Evolutionary conservation across 1,140 invertebrate genomes (phyloP), one percentile per base, ranked within the genome.

Genomic region (Drosophila oshimai): DNA sequence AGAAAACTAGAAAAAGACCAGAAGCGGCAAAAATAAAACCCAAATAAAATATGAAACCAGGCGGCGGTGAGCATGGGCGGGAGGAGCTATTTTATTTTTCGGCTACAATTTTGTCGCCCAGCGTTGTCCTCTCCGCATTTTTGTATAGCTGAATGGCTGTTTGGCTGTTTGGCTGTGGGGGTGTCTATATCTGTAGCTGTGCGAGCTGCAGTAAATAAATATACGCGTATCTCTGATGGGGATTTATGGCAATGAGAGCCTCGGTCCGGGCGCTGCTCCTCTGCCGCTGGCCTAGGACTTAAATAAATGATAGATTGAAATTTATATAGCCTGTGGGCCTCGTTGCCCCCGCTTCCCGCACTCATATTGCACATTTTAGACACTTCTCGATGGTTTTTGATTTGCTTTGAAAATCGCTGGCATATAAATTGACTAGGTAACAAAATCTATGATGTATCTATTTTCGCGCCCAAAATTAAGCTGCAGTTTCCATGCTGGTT

Each of bases 251-350:
- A 69, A 75, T 54, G 69, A 54, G 61, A 65, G 61, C n/a, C 57
- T 10, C 61, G 44, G 72, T 18, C 49, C 62, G 44, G 61, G 20
- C 69, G 33, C 73, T 34, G 53, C 33, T 36, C 9, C 24, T 31
- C 17, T 31, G 22, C 42, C 31, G 41, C 68, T 71, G 81, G 72
- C 81, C 81, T 86, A 86, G 80, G 80, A 86, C 80, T 86, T 86
- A 71, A 86, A 86, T 86, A 86, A 86, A 86, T 86, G 81, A 86
- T 86, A 86, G 81, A 86, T 86, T 86, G 81, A 86, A 86, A 86
- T 86, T 76, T 86, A 86, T 86, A 87, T 87, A 68, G 72, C 79
- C 70, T 62, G 51, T 73, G 72, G 74, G 41, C 51, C 60, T 31
- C 24, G 33, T 22, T 26, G 13, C 15, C 9, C 61, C 12, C 13